Evolutionary conservation across 2,888 invertebrate species (phyloP).

Genomic region (Dicyrtoma fusca): DNA sequence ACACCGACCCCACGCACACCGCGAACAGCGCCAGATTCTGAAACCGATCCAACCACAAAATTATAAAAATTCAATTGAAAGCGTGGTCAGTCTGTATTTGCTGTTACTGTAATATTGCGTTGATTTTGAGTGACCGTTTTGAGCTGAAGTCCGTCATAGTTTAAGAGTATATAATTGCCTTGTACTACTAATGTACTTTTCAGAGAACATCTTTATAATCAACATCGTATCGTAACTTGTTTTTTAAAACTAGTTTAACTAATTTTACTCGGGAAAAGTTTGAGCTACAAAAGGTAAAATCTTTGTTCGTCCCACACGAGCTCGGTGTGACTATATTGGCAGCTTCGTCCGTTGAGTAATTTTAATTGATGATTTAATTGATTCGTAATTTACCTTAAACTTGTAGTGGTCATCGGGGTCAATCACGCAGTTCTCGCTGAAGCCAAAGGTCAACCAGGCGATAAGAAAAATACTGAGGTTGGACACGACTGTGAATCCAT

Average conservation of each 20-base stretch:
- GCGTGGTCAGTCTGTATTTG: too few relatives aligned
- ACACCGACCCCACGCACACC: constrained; percentile 67
- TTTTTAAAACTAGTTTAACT: not conserved
- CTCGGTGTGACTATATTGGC: not conserved
- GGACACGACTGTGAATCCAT: constrained; percentile 84
- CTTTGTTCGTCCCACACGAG: not conserved
- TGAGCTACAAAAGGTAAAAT: not conserved
- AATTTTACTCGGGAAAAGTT: too few relatives aligned
- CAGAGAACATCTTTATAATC: too few relatives aligned
- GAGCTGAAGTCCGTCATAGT: too few relatives aligned
- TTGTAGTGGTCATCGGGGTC: constrained; percentile 70
- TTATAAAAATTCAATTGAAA: not conserved
- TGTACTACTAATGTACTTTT: too few relatives aligned
- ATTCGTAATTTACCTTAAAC: constrained; percentile 67
- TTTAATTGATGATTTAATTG: not conserved
- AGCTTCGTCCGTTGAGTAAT: not conserved
- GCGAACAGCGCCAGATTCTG: constrained; percentile 70
- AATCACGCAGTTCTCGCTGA: constrained; percentile 66
- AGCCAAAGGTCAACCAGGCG: constrained; percentile 73
- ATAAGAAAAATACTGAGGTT: constrained; percentile 81
- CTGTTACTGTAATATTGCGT: not conserved
- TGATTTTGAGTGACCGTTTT: too few relatives aligned
- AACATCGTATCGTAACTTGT: too few relatives aligned
- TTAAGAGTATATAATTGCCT: too few relatives aligned
- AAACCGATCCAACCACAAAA: too few relatives aligned